These are phyloP conservation scores for Sarcophaga subvicina DNA, from an alignment of 2,888 invertebrate species.

Conservation along the genomic window DNA sequence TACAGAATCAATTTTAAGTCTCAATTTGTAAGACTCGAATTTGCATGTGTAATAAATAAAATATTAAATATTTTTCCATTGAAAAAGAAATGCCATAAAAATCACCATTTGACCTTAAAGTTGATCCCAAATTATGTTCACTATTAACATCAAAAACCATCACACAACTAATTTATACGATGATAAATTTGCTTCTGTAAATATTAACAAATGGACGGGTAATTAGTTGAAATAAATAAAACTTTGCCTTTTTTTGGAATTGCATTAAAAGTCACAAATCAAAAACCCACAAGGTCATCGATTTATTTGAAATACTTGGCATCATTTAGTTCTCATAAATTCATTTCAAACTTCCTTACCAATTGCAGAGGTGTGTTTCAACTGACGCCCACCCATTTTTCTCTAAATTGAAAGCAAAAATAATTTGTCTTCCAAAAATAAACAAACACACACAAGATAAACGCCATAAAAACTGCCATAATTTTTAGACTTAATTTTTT, in stretches of 20 bases:
- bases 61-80: no score
- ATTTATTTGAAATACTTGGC: no score
- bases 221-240: not conserved
- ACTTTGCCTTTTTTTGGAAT: not conserved
- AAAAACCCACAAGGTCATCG: not conserved
- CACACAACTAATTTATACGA: no score
- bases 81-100: no score
- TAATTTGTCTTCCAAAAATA: not conserved
- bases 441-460: not conserved
- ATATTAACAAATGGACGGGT: no score
- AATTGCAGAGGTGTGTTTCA: slow-evolving; percentile 36
- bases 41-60: no score
- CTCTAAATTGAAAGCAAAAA: not conserved
- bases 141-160: no score
- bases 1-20: no score
- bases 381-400: slow-evolving; percentile 39
- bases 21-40: no score
- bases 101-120: no score
- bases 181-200: no score
- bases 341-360: not conserved
- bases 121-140: no score
- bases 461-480: not conserved
- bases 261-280: not conserved
- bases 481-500: not conserved
- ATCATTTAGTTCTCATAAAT: slow-evolving; percentile 29